Evolutionary conservation across 2,888 invertebrate genomes (phyloP), one percentile per base, ranked within the genome.

Genomic region (Phalangium opilio): DNA sequence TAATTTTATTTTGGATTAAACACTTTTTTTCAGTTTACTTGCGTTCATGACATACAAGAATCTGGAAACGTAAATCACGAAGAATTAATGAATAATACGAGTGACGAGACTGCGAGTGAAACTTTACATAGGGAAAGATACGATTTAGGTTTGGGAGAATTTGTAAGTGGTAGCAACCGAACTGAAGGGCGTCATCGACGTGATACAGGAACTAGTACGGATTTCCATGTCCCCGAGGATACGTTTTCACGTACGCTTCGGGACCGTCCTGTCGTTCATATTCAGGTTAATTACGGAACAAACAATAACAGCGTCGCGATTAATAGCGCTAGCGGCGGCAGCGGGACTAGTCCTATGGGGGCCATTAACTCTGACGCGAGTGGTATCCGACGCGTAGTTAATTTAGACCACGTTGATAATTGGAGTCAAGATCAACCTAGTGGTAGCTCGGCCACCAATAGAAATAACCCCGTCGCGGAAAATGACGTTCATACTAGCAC

Each of bases 11-110:
- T n/a, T 41, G 10, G 45, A 27, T 7, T 27, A 27, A 27, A 27
- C 8, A 27, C 8, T 27, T 54, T 47, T 49, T 67, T 68, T n/a
- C 66, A 84, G 81, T 91, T 87, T 86, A 87, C 87, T 7, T 85
- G 87, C 63, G 78, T 93, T 45, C 91, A 93, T 68, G 89, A 91
- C 64, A 86, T 93, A 55, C 87, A 89, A 68, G 78, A 80, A 39
- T 10, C n/a, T 15, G 43, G 17, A 32, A n/a, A n/a, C n/a, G n/a
- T n/a, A n/a, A 44, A 45, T 7, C 14, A 20, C 3, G 19, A 41
- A 5, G 27, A 45, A 43, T 11, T 8, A 3, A 17, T 17, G 1
- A 14, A 15, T 10, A 43, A 32, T 10, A 8, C 33, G 5, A 17
- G 14, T 34, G 43, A 15, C 33, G 42, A 49, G 43, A 36, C 36